phyloP scores from a whole-genome alignment of 1,140 invertebrate species.

The Bilobella aurantiaca region DNA sequence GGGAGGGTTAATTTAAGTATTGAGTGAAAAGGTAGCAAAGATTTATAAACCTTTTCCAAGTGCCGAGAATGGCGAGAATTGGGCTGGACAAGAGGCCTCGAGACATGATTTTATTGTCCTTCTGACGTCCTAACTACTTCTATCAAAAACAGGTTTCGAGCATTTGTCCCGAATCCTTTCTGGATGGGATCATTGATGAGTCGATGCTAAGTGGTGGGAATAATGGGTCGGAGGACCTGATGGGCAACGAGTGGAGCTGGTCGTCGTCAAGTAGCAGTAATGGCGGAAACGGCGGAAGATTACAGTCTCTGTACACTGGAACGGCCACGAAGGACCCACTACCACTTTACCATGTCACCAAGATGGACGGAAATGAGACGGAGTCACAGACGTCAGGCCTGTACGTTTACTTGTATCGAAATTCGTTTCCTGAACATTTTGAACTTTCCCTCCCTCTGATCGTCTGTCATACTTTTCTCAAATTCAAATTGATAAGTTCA shows the following conservation, averaged over 20 bases:
- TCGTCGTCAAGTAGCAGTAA: slow-evolving; percentile 10
- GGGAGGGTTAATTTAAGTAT: no score
- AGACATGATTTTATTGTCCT: slow-evolving; percentile 1
- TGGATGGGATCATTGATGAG: slow-evolving; percentile 27
- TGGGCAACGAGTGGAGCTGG: slow-evolving; percentile 26
- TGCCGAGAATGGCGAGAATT: no score
- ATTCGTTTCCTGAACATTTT: no score
- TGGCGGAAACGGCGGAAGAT: background rate
- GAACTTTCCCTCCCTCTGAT: no score
- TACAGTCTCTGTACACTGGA: background rate
- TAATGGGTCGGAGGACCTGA: slow-evolving; percentile 16
- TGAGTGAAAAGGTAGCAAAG: no score
- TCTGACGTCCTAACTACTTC: no score
- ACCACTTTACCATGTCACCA: background rate
- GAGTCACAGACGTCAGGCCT: slow-evolving; percentile 18
- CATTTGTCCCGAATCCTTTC: slow-evolving; percentile 33
- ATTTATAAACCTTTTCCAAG: no score
- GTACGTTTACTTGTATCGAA: slow-evolving; percentile 11
- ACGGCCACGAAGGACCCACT: background rate
- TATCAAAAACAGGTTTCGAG: slow-evolving; percentile 24
- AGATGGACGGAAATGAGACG: background rate
- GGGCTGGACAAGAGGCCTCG: no score
- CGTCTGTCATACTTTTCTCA: background rate
- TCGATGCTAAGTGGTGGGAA: slow-evolving; percentile 23
- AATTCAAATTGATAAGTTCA: slow-evolving; percentile 3